phyloP scores from a whole-genome alignment of 1,140 invertebrate genomes.

The Microvelia longipes region DNA sequence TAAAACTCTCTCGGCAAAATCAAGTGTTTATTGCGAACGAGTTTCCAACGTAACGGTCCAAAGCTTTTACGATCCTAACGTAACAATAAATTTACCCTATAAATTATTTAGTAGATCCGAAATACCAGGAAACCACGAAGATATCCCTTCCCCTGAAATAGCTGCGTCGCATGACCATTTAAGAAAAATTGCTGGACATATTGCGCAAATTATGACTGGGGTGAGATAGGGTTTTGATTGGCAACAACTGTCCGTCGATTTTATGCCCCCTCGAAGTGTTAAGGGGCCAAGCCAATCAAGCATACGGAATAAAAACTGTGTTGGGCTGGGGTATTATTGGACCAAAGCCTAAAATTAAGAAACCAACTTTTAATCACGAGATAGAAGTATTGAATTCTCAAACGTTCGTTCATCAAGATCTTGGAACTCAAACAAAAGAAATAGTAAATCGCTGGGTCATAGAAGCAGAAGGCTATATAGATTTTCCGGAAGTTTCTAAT shows the following conservation, averaged over 20 bases:
- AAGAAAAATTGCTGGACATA: not conserved
- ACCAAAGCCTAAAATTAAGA: not conserved
- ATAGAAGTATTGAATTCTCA: too few relatives aligned
- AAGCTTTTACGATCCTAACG: not conserved
- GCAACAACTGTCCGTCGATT: not conserved
- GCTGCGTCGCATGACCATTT: conserved; percentile 1
- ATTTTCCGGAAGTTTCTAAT: not conserved
- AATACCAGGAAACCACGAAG: conserved; percentile 28
- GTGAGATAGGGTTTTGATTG: not conserved
- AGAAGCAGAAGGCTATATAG: not conserved
- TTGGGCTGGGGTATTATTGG: not conserved
- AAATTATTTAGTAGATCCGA: not conserved
- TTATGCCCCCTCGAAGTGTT: not conserved
- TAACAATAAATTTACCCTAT: not conserved
- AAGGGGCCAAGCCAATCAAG: not conserved
- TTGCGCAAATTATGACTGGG: not conserved
- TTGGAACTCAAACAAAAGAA: too few relatives aligned
- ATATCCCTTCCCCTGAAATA: conserved; percentile 6
- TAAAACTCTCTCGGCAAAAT: not conserved
- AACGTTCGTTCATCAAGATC: too few relatives aligned
- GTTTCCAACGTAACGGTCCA: not conserved
- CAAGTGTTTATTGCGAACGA: not conserved
- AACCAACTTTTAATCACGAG: not conserved
- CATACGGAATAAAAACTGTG: not conserved
- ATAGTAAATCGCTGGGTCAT: not conserved